Percentiles rank a stretch among this genome's conserved stretches.
These are phyloP conservation scores for Aelia acuminata DNA, from an alignment of 2,888 invertebrate species.

Conservation along the genomic window DNA sequence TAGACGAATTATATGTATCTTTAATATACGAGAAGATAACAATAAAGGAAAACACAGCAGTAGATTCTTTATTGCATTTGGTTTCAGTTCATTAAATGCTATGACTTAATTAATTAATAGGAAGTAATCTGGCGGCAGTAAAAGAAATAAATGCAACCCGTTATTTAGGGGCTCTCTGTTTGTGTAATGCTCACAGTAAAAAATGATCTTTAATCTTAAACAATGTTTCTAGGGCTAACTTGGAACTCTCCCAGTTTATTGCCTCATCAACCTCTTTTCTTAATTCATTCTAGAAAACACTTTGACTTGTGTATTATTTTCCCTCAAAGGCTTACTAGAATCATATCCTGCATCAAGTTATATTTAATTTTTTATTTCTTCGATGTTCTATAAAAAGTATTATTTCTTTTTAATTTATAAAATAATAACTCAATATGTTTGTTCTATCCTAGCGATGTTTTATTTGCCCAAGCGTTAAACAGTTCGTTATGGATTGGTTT, in stretches of 20 bases:
- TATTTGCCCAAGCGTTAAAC: too few relatives aligned
- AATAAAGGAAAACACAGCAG: neutral
- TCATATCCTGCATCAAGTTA: neutral
- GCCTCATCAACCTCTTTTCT: neutral
- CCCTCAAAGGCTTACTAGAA: neutral
- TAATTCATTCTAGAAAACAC: slow-evolving; percentile 1
- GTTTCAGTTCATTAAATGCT: neutral
- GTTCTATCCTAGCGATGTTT: too few relatives aligned
- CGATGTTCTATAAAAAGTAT: too few relatives aligned
- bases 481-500: too few relatives aligned
- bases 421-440: too few relatives aligned
- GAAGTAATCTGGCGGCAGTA: neutral
- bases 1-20: too few relatives aligned
- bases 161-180: neutral
- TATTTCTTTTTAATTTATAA: too few relatives aligned
- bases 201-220: slow-evolving; percentile 25
- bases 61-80: neutral
- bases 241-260: slow-evolving; percentile 12
- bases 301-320: neutral
- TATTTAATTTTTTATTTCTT: too few relatives aligned
- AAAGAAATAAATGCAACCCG: neutral
- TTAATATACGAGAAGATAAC: too few relatives aligned
- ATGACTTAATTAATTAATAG: neutral
- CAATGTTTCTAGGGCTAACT: neutral
- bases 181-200: neutral